Conservation (phyloP, 2,888 invertebrate species). For the Spisula subtruncata region DNA sequence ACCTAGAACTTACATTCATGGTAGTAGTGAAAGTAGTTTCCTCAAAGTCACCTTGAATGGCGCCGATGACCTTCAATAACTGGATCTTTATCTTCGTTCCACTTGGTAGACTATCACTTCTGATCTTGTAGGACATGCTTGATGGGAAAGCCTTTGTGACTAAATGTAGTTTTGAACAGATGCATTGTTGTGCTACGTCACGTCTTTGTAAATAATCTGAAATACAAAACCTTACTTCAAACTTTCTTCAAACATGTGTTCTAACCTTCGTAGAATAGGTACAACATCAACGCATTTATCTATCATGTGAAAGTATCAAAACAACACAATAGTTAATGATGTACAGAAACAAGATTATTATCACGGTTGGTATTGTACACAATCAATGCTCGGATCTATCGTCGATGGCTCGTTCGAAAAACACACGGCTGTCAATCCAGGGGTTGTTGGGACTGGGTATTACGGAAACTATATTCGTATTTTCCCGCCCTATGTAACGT, state of each 20-base stretch:
- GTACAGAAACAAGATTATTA: too few species aligned
- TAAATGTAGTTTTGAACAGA: not conserved
- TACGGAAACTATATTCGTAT: too few species aligned
- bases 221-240: not conserved
- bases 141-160: not conserved
- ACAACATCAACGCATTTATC: too few species aligned
- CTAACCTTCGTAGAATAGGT: too few species aligned
- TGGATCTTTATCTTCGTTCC: not conserved
- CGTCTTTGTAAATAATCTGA: not conserved
- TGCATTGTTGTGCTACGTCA: not conserved
- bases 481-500: too few species aligned
- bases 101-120: not conserved
- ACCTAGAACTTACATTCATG: not conserved
- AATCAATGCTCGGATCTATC: too few species aligned
- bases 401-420: too few species aligned
- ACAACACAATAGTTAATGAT: too few species aligned
- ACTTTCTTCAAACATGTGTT: not conserved
- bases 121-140: not conserved
- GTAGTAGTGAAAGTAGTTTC: not conserved
- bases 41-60: not conserved
- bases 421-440: too few species aligned
- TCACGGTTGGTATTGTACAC: too few species aligned
- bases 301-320: too few species aligned
- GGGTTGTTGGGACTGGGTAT: too few species aligned
- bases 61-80: not conserved